Percentiles rank a stretch among this genome's conserved stretches.
Evolutionary conservation across 1,140 invertebrate species (phyloP).

Genomic region (Nomia melanderi): DNA sequence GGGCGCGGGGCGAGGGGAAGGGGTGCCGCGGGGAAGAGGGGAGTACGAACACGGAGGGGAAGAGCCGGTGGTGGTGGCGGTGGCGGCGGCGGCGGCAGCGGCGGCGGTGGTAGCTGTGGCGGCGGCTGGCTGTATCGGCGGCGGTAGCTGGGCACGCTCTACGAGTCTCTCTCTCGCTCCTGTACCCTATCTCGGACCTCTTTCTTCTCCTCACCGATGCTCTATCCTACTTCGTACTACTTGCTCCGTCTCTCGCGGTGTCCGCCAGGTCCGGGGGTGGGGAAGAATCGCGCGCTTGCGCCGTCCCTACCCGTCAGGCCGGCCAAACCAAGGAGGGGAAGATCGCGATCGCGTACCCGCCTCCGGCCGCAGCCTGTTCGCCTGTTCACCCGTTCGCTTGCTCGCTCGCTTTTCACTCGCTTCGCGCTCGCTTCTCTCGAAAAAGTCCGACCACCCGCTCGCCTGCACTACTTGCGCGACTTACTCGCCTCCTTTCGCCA

Average conservation of each 20-base stretch:
- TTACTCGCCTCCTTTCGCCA: constrained; percentile 27
- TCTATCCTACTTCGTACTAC: not conserved
- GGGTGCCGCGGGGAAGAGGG: constrained; percentile 54
- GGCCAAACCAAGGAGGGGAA: constrained; percentile 40
- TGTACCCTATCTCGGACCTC: too few species aligned
- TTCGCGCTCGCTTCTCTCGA: constrained; percentile 36
- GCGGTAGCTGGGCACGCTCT: constrained; percentile 56
- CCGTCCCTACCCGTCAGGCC: constrained; percentile 47
- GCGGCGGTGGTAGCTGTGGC: constrained; percentile 49
- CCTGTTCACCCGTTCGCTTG: constrained; percentile 60
- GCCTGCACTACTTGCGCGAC: constrained; percentile 65
- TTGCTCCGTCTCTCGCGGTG: constrained; percentile 15
- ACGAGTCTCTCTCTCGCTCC: not conserved
- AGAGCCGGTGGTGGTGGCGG: constrained; percentile 35
- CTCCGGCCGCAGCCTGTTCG: constrained; percentile 63
- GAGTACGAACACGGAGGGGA: constrained; percentile 38
- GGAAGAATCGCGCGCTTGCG: constrained; percentile 64
- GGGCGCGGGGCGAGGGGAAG: constrained; percentile 66
- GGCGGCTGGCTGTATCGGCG: constrained; percentile 65
- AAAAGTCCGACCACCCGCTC: constrained; percentile 67
- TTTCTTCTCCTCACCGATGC: not conserved
- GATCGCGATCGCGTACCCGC: constrained; percentile 65
- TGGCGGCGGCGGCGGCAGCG: constrained; percentile 31
- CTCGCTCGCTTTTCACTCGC: constrained; percentile 39
- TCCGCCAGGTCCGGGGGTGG: constrained; percentile 47